Conservation (phyloP, 2,113 vertebrate genomes). For the Microtus richardsoni region DNA sequence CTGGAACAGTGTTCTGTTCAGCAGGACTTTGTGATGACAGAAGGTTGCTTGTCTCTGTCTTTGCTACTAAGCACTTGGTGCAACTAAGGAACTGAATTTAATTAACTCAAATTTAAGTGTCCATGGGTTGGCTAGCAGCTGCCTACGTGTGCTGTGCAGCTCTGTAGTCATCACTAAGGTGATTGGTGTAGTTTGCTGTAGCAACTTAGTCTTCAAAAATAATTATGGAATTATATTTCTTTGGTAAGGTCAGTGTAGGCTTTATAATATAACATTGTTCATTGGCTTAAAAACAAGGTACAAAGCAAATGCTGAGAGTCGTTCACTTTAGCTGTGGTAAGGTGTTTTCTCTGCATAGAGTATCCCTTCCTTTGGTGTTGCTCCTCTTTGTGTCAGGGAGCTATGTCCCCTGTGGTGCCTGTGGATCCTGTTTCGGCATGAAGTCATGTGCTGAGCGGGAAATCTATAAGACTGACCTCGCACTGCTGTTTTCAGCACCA, state of each 20-base stretch:
- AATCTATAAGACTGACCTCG: neutral
- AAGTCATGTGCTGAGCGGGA: neutral
- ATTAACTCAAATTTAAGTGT: conserved; percentile 31
- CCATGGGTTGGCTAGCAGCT: neutral
- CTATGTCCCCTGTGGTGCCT: neutral
- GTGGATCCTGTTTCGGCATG: neutral
- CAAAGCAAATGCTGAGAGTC: neutral
- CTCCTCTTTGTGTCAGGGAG: neutral
- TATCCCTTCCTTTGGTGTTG: neutral
- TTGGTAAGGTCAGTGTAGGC: neutral
- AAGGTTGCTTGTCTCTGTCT: neutral
- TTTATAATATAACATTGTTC: conserved; percentile 11
- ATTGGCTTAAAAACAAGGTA: conserved; percentile 12
- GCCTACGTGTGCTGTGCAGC: neutral
- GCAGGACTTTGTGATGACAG: neutral
- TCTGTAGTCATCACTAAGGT: neutral
- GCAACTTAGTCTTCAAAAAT: neutral
- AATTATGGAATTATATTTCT: conserved; percentile 32
- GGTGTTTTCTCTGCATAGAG: neutral
- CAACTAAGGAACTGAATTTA: conserved; percentile 30
- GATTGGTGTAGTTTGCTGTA: neutral
- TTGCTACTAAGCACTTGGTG: neutral
- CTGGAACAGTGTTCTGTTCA: neutral
- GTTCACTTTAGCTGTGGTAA: neutral
- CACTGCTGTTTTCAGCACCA: neutral